A percentile compares a stretch with the other conserved stretches of the same genome.
phyloP scores from a whole-genome alignment of 2,888 invertebrate species.

The Epirrita christyi region DNA sequence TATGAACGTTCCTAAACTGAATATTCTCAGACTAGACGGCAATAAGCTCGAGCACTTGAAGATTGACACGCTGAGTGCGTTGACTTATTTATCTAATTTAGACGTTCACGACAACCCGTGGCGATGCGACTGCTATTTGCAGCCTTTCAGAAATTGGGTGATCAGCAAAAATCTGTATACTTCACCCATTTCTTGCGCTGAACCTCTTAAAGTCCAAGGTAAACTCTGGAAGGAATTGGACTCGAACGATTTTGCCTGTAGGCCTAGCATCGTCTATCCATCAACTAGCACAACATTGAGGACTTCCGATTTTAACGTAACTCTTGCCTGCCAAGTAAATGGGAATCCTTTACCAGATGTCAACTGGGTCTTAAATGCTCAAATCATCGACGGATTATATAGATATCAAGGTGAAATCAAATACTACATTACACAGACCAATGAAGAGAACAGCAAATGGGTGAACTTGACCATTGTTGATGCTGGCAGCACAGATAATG shows the following conservation, averaged over 20 bases:
- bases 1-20: constrained; percentile 87
- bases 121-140: constrained; percentile 94
- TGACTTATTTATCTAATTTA: constrained; percentile 89
- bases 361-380: constrained; percentile 89
- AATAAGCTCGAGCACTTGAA: constrained; percentile 90
- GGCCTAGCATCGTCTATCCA: constrained; percentile 89
- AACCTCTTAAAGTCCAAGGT: constrained; percentile 88
- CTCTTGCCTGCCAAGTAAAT: constrained; percentile 89
- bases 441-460: constrained; percentile 80
- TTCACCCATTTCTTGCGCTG: constrained; percentile 89
- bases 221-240: constrained; percentile 90
- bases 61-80: constrained; percentile 86
- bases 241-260: constrained; percentile 92
- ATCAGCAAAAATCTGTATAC: constrained; percentile 90
- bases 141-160: constrained; percentile 91
- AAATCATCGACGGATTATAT: constrained; percentile 83
- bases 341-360: constrained; percentile 92
- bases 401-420: constrained; percentile 79
- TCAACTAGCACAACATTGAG: constrained; percentile 84
- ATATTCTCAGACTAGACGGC: constrained; percentile 88
- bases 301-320: constrained; percentile 87
- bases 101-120: constrained; percentile 93
- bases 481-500: constrained; percentile 86
- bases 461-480: constrained; percentile 89
- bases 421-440: constrained; percentile 69